Conservation (phyloP, 2,888 invertebrate genomes). For the Eucera pruinosa region DNA sequence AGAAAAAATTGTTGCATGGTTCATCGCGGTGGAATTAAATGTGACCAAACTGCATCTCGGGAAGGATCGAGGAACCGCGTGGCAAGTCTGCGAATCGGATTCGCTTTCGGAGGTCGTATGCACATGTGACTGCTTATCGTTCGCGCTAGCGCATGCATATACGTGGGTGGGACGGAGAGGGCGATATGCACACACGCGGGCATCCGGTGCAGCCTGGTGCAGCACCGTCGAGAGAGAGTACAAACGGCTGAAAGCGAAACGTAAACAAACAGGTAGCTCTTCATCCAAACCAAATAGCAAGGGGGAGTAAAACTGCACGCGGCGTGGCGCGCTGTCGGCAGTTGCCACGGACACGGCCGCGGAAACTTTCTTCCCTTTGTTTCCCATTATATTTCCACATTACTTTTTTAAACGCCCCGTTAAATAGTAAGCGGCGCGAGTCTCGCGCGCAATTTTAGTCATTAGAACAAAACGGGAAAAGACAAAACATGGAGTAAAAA, state of each 20-base stretch:
- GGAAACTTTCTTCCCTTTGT: constrained; percentile 72
- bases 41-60: constrained; percentile 15
- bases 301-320: constrained; percentile 73
- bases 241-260: constrained; percentile 76
- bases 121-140: constrained; percentile 70
- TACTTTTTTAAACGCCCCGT: constrained; percentile 70
- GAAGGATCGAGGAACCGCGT: constrained; percentile 40
- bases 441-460: constrained; percentile 63
- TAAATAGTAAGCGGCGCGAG: constrained; percentile 68
- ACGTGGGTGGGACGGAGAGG: constrained; percentile 25
- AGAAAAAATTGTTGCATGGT: background rate
- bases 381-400: constrained; percentile 69
- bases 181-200: constrained; percentile 42
- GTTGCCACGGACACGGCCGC: constrained; percentile 56
- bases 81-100: constrained; percentile 65
- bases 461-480: constrained; percentile 33
- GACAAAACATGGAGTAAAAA: background rate
- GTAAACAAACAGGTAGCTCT: constrained; percentile 80
- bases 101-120: constrained; percentile 66
- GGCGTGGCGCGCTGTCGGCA: constrained; percentile 54
- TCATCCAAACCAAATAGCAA: constrained; percentile 78
- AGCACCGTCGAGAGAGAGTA: constrained; percentile 69
- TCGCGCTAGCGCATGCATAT: constrained; percentile 54
- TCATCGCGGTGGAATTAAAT: background rate
- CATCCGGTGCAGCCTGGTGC: constrained; percentile 52